Base-by-base conservation (phyloP, 2,113 vertebrate genomes). In the Sinocyclocheilus maitianheensis region DNA sequence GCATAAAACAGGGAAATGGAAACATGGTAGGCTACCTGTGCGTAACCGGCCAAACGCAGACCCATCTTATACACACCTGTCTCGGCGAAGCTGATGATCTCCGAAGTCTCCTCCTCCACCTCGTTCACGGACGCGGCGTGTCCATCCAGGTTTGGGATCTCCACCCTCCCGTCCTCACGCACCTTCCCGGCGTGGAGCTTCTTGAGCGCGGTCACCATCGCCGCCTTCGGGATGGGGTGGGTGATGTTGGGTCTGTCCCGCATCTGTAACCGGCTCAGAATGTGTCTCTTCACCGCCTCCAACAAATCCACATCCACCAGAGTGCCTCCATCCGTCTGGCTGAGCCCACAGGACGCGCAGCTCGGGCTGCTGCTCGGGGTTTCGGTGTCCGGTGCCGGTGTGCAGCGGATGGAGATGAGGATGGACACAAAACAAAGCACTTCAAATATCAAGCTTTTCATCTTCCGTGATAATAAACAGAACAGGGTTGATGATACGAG, bases 41-140 rank as follows among this genome's bases (percentile, higher is more conserved):
- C 53, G 53, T 55, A 20, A 18, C 16, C 53, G 16, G 60, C 34
- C 69, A 30, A 77, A 12, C 80, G 34, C 84, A 55, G 5, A 79
- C 51, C n/a, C 18, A 1, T 18, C 53, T 0, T 18, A 58, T 11
- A 86, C 84, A 88, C 55, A 99, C 98, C 98, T 98, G 96, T 96
- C 93, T 99, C 98, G 0, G 98, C 98, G 86, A 99, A 99, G 87
- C 97, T 99, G 96, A 99, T 99, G 96, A 99, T 98, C 95, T 99
- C 98, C 20, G 97, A 99, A 89, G 95, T 97, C 92, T 99, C 97
- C 90, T 98, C 98, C 92, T 95, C 95, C 14, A 91, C 90, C 22
- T 95, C 92, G 88, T 91, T 92, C 87, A 78, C 84, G 93, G 96
- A 95, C 0, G 95, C 95, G 91, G 95, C 94, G 91, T 96, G 94